Base-by-base conservation (phyloP, 2,888 invertebrate species). In the Rhamnusium bicolor region DNA sequence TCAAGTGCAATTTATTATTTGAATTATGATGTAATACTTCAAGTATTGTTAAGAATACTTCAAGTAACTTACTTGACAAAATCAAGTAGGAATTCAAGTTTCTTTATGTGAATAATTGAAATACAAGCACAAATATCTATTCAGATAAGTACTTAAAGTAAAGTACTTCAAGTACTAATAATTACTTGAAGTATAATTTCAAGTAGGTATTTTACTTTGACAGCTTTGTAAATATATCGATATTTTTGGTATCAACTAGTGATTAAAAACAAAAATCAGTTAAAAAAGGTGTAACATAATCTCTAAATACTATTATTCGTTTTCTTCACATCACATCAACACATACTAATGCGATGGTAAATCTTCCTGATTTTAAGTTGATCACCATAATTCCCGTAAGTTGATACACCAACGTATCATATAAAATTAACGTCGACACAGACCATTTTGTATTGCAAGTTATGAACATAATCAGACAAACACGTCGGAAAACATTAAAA, bases 401-500 rank as follows among this genome's bases (percentile, higher is more conserved):
- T 56, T 32, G 32, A 53, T 65, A 53, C 18, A 10, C n/a, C 65
- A 19, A 21, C 14, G 51, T 63, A 49, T 63, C 18, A 27, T 40
- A 18, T 54, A 51, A 69, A 69, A 69, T 69, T 60, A 54, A 53
- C 71, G 71, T 58, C 58, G 60, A 66, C 60, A 51, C 24, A 21
- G 60, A 58, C 51, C 53, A 67, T 76, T 78, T 75, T 60, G 75
- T 74, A 58, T 71, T 73, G 75, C 79, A 70, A 76, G 75, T 72
- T 73, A 79, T 79, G 76, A 79, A 79, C 78, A 79, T 80, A 79
- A 81, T 81, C 79, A 74, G 77, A 81, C 81, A 77, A 74, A 74
- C 79, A 80, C 80, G 81, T 81, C 81, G 80, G 82, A 79, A 82
- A 79, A 80, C 79, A 79, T 83, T 80, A 80, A 82, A 76, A 82